Base-by-base conservation (phyloP, 2,888 invertebrate genomes). In the Agonopterix subpropinquella region DNA sequence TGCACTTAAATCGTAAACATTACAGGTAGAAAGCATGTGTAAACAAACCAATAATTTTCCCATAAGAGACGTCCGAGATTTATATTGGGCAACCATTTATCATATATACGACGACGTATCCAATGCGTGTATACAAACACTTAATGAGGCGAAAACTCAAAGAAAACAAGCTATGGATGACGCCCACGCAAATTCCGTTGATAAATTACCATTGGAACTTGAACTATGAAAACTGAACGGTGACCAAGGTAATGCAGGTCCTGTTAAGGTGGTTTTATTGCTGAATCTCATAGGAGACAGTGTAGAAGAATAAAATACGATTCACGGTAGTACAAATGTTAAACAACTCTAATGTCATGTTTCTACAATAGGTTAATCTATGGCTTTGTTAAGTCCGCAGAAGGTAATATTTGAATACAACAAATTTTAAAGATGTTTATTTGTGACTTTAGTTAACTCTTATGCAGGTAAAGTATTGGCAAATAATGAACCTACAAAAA, bases 111-210 rank as follows among this genome's bases (percentile, higher is more conserved):
- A 62, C 60, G 67, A 67, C 70, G 72, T 68, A 73, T 79, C 73
- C 73, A 73, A 73, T 73, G 71, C 73, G 69, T 76, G 77, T 80
- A 69, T 73, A 80, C 77, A 80, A 79, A 81, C 77, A 80, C 77
- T 78, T 78, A 78, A 83, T 83, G 78, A 81, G 71, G 73, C 74
- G 75, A 78, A 82, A 82, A 79, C 61, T 77, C 76, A 76, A 78
- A 78, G 78, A 78, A 78, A 82, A 76, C 77, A 77, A 70, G 69
- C 69, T 53, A 58, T 68, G 62, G 56, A 64, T 48, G 53, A 69
- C 80, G 62, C 84, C 83, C 58, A 84, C 83, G 73, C 67, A 64
- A 71, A 79, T 79, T 73, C 78, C 72, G 56, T 15, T 46, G 49
- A 41, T 47, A 52, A 56, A 58, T 51, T 45, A 57, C 64, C 60